These are phyloP conservation scores for Dinothrombium tinctorium DNA, from an alignment of 1,140 invertebrate species.

Conservation along the genomic window DNA sequence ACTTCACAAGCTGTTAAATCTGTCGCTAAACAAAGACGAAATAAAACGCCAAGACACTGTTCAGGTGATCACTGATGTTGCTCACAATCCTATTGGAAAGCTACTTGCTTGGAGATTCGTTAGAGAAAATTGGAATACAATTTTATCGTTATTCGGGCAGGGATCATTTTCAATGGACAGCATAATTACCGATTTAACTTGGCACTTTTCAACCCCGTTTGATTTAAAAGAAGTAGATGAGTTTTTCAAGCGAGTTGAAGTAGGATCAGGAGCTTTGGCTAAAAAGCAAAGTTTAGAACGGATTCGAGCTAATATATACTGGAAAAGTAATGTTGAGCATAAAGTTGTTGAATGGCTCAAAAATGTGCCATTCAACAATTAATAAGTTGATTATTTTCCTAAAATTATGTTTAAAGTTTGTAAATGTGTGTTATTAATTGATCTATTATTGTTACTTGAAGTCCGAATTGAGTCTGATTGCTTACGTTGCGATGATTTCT, in stretches of 20 bases:
- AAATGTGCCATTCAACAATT: too few relatives aligned
- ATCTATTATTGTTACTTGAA: neutral
- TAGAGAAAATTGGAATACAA: slow-evolving; percentile 39
- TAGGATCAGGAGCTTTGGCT: slow-evolving; percentile 38
- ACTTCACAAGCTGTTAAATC: slow-evolving; percentile 36
- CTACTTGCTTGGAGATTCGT: slow-evolving; percentile 50
- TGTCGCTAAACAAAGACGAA: slow-evolving; percentile 34
- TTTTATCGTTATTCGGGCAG: slow-evolving; percentile 25
- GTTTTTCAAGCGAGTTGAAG: slow-evolving; percentile 15
- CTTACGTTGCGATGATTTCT: too few relatives aligned
- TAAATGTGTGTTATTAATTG: neutral
- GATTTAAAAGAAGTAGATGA: slow-evolving; percentile 39
- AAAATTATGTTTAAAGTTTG: too few relatives aligned
- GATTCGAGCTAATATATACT: slow-evolving; percentile 50
- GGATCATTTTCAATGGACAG: slow-evolving; percentile 32
- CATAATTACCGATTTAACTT: slow-evolving; percentile 39
- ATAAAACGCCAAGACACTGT: slow-evolving; percentile 41
- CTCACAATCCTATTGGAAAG: slow-evolving; percentile 41
- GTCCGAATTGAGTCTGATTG: too few relatives aligned
- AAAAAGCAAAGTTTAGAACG: slow-evolving; percentile 45
- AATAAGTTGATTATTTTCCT: slow-evolving; percentile 3
- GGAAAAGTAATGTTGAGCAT: slow-evolving; percentile 38
- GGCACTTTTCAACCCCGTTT: slow-evolving; percentile 41
- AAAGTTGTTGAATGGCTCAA: slow-evolving; percentile 32
- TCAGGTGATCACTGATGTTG: slow-evolving; percentile 37